These are phyloP conservation scores for Hydrocynus forskahlii DNA, from an alignment of 2,797 vertebrate genomes.

Conservation along the genomic window DNA sequence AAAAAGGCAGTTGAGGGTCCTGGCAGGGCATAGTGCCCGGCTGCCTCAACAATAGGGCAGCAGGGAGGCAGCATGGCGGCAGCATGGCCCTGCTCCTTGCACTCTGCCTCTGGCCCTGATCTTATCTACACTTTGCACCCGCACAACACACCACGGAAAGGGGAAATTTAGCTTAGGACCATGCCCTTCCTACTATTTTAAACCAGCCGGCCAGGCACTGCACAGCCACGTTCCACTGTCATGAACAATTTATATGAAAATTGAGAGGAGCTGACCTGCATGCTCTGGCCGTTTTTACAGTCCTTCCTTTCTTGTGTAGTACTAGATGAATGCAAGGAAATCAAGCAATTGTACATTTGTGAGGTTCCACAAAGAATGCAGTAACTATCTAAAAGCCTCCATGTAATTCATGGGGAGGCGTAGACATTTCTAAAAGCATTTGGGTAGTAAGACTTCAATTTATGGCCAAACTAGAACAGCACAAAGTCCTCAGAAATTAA, in stretches of 20 bases:
- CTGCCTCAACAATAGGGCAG: conserved; percentile 43
- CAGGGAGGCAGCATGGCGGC: conserved; percentile 50
- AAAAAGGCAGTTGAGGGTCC: neutral
- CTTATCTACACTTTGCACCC: conserved; percentile 80
- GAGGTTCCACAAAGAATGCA: conserved; percentile 3
- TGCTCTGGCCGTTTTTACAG: neutral
- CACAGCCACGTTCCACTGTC: conserved; percentile 59
- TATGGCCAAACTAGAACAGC: neutral
- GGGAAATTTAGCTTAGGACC: conserved; percentile 86
- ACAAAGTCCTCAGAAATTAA: neutral
- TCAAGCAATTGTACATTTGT: conserved; percentile 3
- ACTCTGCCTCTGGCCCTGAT: conserved; percentile 75
- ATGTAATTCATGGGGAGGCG: neutral
- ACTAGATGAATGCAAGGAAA: conserved; percentile 46
- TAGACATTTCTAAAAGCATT: neutral
- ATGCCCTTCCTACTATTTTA: conserved; percentile 94
- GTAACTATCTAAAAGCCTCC: neutral
- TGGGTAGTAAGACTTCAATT: neutral
- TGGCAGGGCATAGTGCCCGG: conserved; percentile 52
- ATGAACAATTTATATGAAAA: conserved; percentile 34
- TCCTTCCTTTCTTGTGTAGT: conserved; percentile 23
- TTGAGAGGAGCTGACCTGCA: conserved; percentile 17
- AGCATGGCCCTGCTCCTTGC: conserved; percentile 60
- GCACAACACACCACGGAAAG: conserved; percentile 70
- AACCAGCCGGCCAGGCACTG: conserved; percentile 73